Base-by-base conservation (phyloP, 2,113 vertebrate species). In the Myodes glareolus region DNA sequence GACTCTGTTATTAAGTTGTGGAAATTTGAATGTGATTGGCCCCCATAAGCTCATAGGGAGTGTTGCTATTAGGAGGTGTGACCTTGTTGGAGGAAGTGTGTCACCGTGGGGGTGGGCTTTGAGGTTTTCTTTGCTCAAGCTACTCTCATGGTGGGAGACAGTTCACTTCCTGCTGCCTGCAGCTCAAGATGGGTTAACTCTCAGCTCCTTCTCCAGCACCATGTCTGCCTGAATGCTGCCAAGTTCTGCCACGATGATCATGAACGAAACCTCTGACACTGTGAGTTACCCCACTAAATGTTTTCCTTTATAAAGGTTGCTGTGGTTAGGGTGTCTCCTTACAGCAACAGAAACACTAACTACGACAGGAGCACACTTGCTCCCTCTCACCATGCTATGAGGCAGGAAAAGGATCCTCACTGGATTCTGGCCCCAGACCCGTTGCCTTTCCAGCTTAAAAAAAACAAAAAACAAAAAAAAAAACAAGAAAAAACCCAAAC, bases 321-420 rank as follows among this genome's bases (percentile, higher is more conserved):
- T 36, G 68, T 70, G 33, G 33, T 7, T 36, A 17, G 33, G 68
- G 33, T 70, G 68, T 7, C 68, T 70, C 68, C 31, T 36, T 14
- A 65, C 63, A 31, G 27, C 63, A 29, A 65, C 25, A 29, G 63
- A 65, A 65, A 29, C 10, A 2, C 9, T 61, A 19, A 61, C 58
- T 61, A 61, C 6, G 5, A 61, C 58, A 61, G 58, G 21, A 65
- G 12, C 23, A 47, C 25, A 47, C 11, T 76, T 76, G 25, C 42
- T 47, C 33, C 7, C 1, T 73, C 11, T 61, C 10, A 1, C 39
- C 11, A 0, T 11, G 36, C 19, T 11, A 14, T 16, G 33, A 8
- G 7, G 55, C 52, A 72, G 47, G 12, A 55, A 55, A 12, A 72
- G 47, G 7, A 29, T 31, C 52, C 8, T 58, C 72, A 42, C n/a